Percentiles rank a stretch among this genome's conserved stretches.
These are phyloP conservation scores for Drosophila meridionalis DNA, from an alignment of 2,888 invertebrate species.

Conservation along the genomic window DNA sequence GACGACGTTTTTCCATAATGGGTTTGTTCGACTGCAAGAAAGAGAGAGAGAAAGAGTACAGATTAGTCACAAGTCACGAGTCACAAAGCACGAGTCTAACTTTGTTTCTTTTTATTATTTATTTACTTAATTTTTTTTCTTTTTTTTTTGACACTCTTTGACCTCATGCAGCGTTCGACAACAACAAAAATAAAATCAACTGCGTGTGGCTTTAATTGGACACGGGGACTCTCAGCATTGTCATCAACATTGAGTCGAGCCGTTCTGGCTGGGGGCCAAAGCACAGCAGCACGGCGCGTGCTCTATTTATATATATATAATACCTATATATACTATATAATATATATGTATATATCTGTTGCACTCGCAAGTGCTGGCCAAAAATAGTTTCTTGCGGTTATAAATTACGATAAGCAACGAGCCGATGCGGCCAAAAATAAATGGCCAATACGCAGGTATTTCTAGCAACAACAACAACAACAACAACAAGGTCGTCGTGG, in stretches of 20 bases:
- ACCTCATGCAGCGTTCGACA: slow-evolving; percentile 72
- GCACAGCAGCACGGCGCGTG: slow-evolving; percentile 76
- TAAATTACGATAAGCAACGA: slow-evolving; percentile 75
- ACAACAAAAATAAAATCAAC: slow-evolving; percentile 67
- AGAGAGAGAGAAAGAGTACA: slow-evolving; percentile 18
- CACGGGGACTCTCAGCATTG: slow-evolving; percentile 51
- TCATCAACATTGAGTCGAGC: slow-evolving; percentile 17
- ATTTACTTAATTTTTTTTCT: not conserved
- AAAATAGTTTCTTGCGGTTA: slow-evolving; percentile 81
- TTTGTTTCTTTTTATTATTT: not conserved
- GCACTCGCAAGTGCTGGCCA: slow-evolving; percentile 48
- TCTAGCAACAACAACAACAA: slow-evolving; percentile 27
- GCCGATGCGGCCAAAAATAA: slow-evolving; percentile 69
- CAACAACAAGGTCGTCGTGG: slow-evolving; percentile 76
- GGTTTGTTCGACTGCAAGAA: slow-evolving; percentile 93
- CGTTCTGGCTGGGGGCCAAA: slow-evolving; percentile 80
- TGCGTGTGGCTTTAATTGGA: slow-evolving; percentile 81
- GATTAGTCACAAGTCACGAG: slow-evolving; percentile 61
- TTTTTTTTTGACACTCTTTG: slow-evolving; percentile 31
- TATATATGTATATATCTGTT: slow-evolving; percentile 39
- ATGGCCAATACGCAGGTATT: slow-evolving; percentile 58
- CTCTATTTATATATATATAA: slow-evolving; percentile 76
- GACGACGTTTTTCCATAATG: slow-evolving; percentile 95
- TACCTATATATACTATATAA: slow-evolving; percentile 10
- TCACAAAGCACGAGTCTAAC: slow-evolving; percentile 4